Base-by-base conservation (phyloP, 2,113 vertebrate species). In the Dromas ardeola region DNA sequence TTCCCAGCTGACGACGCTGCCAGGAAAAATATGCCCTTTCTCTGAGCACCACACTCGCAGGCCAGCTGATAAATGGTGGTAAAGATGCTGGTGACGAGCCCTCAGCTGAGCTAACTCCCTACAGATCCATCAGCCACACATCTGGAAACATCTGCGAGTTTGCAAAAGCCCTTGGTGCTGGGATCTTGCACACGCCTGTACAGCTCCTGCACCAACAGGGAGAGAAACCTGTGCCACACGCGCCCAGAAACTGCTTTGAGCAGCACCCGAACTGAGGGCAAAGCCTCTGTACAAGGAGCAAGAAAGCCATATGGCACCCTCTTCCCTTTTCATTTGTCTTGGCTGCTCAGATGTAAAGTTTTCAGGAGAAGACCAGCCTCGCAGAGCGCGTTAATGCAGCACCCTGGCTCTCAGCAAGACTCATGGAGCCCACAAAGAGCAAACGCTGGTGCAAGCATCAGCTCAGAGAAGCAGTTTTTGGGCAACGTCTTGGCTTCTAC, bases 111-210 rank as follows among this genome's bases (percentile, higher is more conserved):
- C 52, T 45, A 45, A 42, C 13, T 76, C 47, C 83, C 58, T 36
- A 1, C 10, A 55, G 25, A 72, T 63, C 72, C 81, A 36, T 19
- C 71, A 45, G 42, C 58, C 12, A 6, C 74, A 38, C 80, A 63
- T 10, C 81, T 81, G 58, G 83, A 59, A 86, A 66, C 23, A 90
- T 3, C 62, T 16, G 8, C 0, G 4, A 32, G 40, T 30, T 19
- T 67, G 45, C 20, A 47, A 89, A 77, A 59, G 26, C 30, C 58
- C 45, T 50, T 5, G 0, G 27, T 32, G 66, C 56, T 0, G 0
- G 2, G 10, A 53, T 7, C 72, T 13, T 22, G 29, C 22, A 21
- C 38, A 14, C 0, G 3, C 4, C 25, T 16, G 47, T 15, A 14
- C 34, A 42, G 49, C 30, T 27, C 77, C 55, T 43, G 1, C n/a